These are phyloP conservation scores for Sinelater perroti DNA, from an alignment of 2,888 invertebrate genomes.

Conservation along the genomic window DNA sequence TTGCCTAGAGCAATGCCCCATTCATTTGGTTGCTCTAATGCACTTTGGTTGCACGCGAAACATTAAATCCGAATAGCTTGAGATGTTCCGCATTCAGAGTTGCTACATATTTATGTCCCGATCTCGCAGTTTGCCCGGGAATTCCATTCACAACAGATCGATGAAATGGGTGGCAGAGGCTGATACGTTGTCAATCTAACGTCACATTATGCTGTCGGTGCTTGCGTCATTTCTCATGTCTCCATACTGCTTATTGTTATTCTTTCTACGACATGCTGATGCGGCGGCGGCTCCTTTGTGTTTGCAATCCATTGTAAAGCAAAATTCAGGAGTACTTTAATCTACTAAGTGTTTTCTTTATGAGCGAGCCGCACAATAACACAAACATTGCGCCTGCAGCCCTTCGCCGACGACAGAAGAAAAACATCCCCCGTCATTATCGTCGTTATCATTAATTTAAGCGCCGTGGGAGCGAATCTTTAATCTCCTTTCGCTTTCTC, in stretches of 20 bases:
- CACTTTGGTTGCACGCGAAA: background rate
- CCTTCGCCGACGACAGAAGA: too few species aligned
- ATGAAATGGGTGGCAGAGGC: conserved; percentile 18
- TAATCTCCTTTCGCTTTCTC: too few species aligned
- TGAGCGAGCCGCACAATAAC: background rate
- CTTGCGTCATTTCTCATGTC: conserved; percentile 28
- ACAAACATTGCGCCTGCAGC: too few species aligned
- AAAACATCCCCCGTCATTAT: background rate
- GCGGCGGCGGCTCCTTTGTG: background rate
- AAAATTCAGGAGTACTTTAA: conserved; percentile 15
- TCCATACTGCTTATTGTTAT: conserved; percentile 23
- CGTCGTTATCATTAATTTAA: too few species aligned
- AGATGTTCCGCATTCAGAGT: background rate
- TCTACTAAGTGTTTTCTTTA: conserved; percentile 18
- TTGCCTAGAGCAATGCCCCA: too few species aligned
- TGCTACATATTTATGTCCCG: conserved; percentile 12
- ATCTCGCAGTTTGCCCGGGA: conserved; percentile 3
- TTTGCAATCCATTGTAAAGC: conserved; percentile 2
- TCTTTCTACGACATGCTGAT: conserved; percentile 23
- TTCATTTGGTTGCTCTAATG: too few species aligned
- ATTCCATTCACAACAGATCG: conserved; percentile 21
- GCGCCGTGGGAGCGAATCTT: too few species aligned
- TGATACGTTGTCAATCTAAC: conserved; percentile 31
- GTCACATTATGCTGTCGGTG: conserved; percentile 29
- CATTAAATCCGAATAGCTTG: background rate